Percentiles rank a stretch among this genome's conserved stretches.
These are phyloP conservation scores for Acanthosoma haemorrhoidale DNA, from an alignment of 2,888 invertebrate genomes.

Conservation along the genomic window DNA sequence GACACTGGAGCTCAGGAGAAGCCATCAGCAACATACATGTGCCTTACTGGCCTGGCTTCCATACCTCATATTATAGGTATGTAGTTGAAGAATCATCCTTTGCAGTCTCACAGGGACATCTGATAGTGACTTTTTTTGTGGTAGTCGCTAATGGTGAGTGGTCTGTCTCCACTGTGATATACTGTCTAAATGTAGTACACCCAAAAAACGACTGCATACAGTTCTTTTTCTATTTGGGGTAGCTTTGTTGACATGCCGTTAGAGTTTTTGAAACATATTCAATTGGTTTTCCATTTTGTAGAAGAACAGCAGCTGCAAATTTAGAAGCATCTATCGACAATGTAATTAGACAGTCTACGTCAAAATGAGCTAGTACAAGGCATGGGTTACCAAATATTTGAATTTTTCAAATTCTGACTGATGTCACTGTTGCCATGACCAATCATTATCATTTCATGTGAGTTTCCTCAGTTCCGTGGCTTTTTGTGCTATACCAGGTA, in stretches of 20 bases:
- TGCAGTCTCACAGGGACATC: too few species aligned
- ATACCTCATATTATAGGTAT: background rate
- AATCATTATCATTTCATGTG: constrained; percentile 34
- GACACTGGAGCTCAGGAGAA: background rate
- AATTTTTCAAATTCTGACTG: constrained; percentile 16
- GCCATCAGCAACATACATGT: background rate
- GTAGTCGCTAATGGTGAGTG: too few species aligned
- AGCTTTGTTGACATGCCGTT: too few species aligned
- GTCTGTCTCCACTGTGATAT: too few species aligned
- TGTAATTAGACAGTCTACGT: background rate
- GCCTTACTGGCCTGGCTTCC: background rate
- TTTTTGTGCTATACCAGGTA: constrained; percentile 39
- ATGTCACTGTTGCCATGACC: constrained; percentile 15
- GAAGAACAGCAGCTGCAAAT: background rate
- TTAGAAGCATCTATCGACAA: background rate
- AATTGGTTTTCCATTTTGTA: constrained; percentile 26
- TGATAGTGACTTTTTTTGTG: too few species aligned
- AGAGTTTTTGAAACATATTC: constrained; percentile 28
- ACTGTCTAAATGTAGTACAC: too few species aligned
- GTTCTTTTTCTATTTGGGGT: too few species aligned
- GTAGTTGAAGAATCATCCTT: too few species aligned
- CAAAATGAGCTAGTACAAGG: constrained; percentile 11
- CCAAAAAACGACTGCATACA: too few species aligned
- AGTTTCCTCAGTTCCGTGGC: constrained; percentile 37
- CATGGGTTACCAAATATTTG: constrained; percentile 16